phyloP scores from a whole-genome alignment of 2,797 vertebrate genomes.

The Poeciliopsis presidionis region DNA sequence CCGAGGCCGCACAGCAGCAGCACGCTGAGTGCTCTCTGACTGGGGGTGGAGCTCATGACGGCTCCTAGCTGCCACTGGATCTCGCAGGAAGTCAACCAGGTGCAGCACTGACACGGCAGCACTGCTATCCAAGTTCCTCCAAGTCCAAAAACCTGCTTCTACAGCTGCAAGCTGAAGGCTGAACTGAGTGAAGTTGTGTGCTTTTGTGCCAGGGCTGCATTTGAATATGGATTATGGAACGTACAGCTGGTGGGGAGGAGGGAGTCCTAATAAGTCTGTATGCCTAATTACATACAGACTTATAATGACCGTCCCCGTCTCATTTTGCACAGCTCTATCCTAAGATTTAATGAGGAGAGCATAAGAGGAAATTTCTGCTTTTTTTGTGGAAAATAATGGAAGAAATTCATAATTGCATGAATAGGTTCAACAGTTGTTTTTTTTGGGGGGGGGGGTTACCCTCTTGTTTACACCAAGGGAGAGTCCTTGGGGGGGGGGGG shows the following conservation, averaged over 20 bases:
- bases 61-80: constrained; percentile 7
- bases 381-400: constrained; percentile 30
- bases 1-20: constrained; percentile 53
- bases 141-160: neutral
- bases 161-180: neutral
- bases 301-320: constrained; percentile 59
- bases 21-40: constrained; percentile 3
- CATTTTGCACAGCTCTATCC: neutral
- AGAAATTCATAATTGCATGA: constrained; percentile 12
- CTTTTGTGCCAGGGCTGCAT: constrained; percentile 55
- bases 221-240: constrained; percentile 71
- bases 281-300: constrained; percentile 61
- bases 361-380: constrained; percentile 38
- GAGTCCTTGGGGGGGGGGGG: neutral
- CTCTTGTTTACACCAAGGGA: constrained; percentile 3
- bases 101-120: constrained; percentile 5
- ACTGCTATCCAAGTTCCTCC: constrained; percentile 1
- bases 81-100: constrained; percentile 1
- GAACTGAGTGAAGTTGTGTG: constrained; percentile 30
- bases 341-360: constrained; percentile 47
- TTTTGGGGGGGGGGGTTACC: neutral
- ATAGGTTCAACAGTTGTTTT: neutral
- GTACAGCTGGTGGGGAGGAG: constrained; percentile 51
- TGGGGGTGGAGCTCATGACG: constrained; percentile 10
- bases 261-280: no score